These are phyloP conservation scores for Cygnus atratus DNA, from an alignment of 2,113 vertebrate species.

Conservation along the genomic window DNA sequence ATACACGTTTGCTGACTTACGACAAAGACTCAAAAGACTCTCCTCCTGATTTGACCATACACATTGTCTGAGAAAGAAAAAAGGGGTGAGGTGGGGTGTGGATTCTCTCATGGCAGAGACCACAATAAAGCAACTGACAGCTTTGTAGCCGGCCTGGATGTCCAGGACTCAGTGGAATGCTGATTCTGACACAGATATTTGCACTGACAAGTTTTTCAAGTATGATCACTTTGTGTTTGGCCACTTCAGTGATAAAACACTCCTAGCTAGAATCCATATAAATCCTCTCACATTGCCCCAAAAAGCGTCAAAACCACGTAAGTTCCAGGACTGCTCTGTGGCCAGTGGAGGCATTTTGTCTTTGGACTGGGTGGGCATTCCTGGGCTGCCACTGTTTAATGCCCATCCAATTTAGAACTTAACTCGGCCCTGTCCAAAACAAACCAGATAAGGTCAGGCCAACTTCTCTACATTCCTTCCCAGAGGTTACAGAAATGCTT, in stretches of 20 bases:
- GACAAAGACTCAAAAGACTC: background rate
- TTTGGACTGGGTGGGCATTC: background rate
- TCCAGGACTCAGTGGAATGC: background rate
- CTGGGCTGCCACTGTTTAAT: background rate
- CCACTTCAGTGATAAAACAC: background rate
- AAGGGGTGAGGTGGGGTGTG: background rate
- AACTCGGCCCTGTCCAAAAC: background rate
- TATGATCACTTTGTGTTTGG: background rate
- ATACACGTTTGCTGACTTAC: background rate
- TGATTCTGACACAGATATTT: background rate
- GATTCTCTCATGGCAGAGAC: background rate
- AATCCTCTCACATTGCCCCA: background rate
- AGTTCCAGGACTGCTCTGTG: background rate
- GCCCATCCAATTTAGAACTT: background rate
- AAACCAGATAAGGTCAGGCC: background rate
- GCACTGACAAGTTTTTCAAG: background rate
- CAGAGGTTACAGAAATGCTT: background rate
- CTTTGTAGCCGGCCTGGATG: background rate
- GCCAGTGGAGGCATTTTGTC: background rate
- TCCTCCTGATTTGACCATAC: background rate
- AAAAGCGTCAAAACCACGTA: accelerated
- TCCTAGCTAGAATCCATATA: background rate
- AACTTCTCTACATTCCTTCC: background rate
- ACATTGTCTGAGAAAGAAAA: background rate
- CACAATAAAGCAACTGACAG: background rate